These are phyloP conservation scores for Nestor notabilis DNA, from an alignment of 2,113 vertebrate genomes.

Conservation along the genomic window DNA sequence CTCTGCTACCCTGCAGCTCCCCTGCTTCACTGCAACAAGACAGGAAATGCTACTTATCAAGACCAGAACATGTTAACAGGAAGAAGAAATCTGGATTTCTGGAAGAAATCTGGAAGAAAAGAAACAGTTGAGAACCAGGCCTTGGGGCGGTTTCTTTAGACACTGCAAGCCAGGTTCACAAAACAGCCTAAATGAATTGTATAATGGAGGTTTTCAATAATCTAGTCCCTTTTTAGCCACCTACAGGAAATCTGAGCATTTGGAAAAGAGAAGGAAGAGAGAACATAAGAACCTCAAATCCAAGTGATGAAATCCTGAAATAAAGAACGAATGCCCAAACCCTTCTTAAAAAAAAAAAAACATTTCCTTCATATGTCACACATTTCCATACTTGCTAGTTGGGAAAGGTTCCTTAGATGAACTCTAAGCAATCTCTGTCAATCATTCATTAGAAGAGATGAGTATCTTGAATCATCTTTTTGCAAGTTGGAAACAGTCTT, in stretches of 20 bases:
- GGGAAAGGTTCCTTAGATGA: conserved; percentile 13
- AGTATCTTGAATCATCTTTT: background rate
- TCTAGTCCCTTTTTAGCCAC: background rate
- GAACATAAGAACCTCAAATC: background rate
- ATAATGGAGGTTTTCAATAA: background rate
- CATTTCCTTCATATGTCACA: background rate
- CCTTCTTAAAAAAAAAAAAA: background rate
- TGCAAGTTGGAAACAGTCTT: background rate
- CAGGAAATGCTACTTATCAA: background rate
- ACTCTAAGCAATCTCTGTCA: background rate
- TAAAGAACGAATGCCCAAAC: background rate
- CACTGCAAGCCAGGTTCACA: background rate
- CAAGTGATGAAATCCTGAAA: background rate
- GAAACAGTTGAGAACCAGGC: background rate
- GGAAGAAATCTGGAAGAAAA: background rate
- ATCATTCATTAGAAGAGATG: background rate
- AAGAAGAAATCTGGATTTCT: no score
- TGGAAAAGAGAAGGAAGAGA: background rate
- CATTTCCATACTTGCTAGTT: conserved; percentile 20
- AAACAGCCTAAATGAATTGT: background rate
- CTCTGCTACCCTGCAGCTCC: background rate
- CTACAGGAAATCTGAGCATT: background rate
- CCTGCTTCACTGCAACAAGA: background rate
- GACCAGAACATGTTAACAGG: background rate
- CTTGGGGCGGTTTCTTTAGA: background rate